A percentile compares a stretch with the other conserved stretches of the same genome.
Evolutionary conservation across 2,888 invertebrate species (phyloP).

Genomic region (Dysmachus trigonus): DNA sequence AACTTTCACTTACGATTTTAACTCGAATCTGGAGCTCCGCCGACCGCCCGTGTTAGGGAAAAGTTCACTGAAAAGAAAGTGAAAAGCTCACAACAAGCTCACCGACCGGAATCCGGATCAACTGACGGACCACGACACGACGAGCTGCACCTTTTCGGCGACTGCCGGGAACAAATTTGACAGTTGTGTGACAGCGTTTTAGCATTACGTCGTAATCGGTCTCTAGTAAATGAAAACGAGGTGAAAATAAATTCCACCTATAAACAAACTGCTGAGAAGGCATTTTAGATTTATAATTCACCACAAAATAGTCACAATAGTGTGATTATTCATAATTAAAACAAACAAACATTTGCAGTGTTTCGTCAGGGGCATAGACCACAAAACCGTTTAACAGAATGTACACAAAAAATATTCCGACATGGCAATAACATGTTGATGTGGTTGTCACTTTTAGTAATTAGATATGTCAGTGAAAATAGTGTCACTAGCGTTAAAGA

Average conservation of each 20-base stretch:
- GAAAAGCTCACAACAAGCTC: background rate
- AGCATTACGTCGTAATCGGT: background rate
- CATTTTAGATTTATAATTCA: background rate
- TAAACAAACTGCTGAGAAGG: background rate
- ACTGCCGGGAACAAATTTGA: background rate
- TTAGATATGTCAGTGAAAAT: slow-evolving; percentile 26
- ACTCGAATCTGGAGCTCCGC: background rate
- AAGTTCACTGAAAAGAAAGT: background rate
- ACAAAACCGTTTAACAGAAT: background rate
- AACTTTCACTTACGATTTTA: background rate
- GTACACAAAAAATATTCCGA: background rate
- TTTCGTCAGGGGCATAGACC: background rate
- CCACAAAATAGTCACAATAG: background rate
- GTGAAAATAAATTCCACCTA: background rate
- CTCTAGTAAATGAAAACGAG: background rate
- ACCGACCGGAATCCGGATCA: background rate
- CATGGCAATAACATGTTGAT: background rate
- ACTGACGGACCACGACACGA: background rate
- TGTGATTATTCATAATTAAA: background rate
- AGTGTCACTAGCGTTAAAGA: background rate
- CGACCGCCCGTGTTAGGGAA: background rate
- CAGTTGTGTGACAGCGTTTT: background rate
- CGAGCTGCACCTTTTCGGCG: background rate
- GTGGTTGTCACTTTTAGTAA: slow-evolving; percentile 14
- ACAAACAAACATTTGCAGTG: background rate